Conservation (phyloP, 2,797 vertebrate species). For the Neosilurus hyrtlii region DNA sequence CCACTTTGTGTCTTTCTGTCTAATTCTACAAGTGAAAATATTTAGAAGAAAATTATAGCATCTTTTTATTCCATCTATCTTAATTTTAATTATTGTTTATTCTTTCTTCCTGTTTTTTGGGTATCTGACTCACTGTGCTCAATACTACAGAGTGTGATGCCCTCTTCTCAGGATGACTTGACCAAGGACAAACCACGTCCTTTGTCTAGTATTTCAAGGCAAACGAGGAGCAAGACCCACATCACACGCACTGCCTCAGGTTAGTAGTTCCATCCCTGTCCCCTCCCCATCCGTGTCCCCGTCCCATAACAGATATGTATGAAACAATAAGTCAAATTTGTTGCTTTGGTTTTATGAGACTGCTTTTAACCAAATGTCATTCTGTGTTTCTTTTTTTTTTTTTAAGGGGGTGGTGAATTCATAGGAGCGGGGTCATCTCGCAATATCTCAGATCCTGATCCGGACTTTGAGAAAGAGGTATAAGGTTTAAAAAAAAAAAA, state of each 20-base stretch:
- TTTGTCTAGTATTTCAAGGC: slow-evolving; percentile 78
- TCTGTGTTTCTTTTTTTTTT: not conserved
- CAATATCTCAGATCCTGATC: slow-evolving; percentile 83
- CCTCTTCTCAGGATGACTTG: slow-evolving; percentile 84
- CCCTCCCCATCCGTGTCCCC: not conserved
- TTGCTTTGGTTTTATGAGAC: not conserved
- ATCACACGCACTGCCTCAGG: slow-evolving; percentile 90
- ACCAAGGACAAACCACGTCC: slow-evolving; percentile 77
- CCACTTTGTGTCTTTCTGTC: not conserved
- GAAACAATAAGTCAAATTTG: not conserved
- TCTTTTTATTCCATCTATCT: too few species aligned
- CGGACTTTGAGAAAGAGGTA: slow-evolving; percentile 92
- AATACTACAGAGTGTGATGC: slow-evolving; percentile 75
- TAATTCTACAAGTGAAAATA: not conserved
- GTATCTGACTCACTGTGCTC: slow-evolving; percentile 17
- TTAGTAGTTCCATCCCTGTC: slow-evolving; percentile 59
- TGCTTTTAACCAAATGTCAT: not conserved
- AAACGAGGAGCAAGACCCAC: slow-evolving; percentile 84
- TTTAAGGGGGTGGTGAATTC: slow-evolving; percentile 77
- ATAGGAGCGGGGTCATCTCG: slow-evolving; percentile 80
- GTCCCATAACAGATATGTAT: not conserved
- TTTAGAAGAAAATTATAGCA: not conserved
- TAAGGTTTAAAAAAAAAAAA: slow-evolving; percentile 11
- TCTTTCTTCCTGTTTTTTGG: not conserved
- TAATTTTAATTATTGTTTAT: not conserved